Evolutionary conservation across 1,140 invertebrate species (phyloP).

Genomic region (Leptinotarsa texana): DNA sequence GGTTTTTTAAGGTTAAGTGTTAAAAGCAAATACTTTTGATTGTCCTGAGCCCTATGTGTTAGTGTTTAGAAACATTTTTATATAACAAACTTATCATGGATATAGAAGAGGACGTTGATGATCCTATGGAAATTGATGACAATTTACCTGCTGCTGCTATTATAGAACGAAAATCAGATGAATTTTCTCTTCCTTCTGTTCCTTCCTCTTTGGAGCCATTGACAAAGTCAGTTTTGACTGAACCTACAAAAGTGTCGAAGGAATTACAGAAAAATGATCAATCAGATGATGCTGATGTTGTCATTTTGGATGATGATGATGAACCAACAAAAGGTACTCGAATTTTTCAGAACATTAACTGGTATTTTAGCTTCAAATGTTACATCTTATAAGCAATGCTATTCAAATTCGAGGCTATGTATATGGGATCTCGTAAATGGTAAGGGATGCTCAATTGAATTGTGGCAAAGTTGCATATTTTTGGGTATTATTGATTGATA

Average conservation of each 20-base stretch:
- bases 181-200: conserved; percentile 6
- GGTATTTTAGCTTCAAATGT: too few species aligned
- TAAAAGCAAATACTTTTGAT: not conserved
- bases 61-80: not conserved
- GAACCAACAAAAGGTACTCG: conserved; percentile 19
- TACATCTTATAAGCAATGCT: too few species aligned
- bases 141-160: conserved; percentile 42
- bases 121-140: conserved; percentile 51
- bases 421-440: too few species aligned
- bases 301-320: conserved; percentile 38
- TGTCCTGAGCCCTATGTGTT: not conserved
- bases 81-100: conserved; percentile 23
- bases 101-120: conserved; percentile 39
- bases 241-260: conserved; percentile 4
- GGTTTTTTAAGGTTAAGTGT: too few species aligned
- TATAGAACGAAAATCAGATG: conserved; percentile 41
- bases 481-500: too few species aligned
- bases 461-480: too few species aligned
- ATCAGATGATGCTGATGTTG: conserved; percentile 19
- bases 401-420: too few species aligned
- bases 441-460: too few species aligned
- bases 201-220: not conserved
- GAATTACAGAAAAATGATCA: not conserved
- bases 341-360: not conserved
- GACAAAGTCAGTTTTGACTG: not conserved